Evolutionary conservation across 1,140 invertebrate species (phyloP).

Genomic region (Neodiprion fabricii): DNA sequence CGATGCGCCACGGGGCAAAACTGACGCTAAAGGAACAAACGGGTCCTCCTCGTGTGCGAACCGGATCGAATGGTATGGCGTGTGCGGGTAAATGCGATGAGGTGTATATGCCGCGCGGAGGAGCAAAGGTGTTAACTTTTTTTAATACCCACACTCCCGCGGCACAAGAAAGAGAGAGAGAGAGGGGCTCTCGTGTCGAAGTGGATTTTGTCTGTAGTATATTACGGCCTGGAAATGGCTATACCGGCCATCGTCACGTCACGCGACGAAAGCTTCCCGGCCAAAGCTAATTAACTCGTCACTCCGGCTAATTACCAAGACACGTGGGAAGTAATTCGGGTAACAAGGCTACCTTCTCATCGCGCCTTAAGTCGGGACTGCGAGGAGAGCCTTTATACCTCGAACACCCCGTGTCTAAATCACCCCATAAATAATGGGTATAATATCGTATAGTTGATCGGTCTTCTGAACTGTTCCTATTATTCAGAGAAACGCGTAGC

Average conservation of each 20-base stretch:
- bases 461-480: too few species aligned
- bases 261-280: constrained; percentile 48
- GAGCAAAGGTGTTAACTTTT: background rate
- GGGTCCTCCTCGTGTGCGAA: background rate
- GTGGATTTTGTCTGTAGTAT: too few species aligned
- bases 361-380: background rate
- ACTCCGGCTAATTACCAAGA: constrained; percentile 46
- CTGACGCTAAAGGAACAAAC: too few species aligned
- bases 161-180: constrained; percentile 2
- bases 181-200: constrained; percentile 29
- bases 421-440: too few species aligned
- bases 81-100: background rate
- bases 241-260: constrained; percentile 35
- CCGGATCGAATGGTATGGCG: constrained; percentile 2
- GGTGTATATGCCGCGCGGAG: background rate
- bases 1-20: too few species aligned
- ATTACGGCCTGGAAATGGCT: background rate
- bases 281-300: constrained; percentile 52
- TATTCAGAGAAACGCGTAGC: too few species aligned
- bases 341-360: background rate
- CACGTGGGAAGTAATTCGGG: constrained; percentile 18
- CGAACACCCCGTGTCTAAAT: too few species aligned
- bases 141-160: background rate
- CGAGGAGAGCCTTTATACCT: background rate
- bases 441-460: too few species aligned